These are phyloP conservation scores for Bombylius major DNA, from an alignment of 2,888 invertebrate genomes.

Conservation along the genomic window DNA sequence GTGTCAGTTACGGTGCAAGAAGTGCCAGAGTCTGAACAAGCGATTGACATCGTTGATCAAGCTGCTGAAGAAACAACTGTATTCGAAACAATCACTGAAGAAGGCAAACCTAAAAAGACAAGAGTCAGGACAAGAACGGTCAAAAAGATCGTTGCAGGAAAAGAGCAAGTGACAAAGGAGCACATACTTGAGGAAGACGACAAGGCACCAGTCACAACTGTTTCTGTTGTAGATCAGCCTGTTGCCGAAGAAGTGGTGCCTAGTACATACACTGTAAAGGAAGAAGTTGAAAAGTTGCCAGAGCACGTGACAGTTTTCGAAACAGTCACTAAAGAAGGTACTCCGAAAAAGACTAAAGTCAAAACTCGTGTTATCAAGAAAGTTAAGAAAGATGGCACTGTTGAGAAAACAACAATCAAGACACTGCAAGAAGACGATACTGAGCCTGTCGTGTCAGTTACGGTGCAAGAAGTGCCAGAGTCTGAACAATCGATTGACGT, in stretches of 20 bases:
- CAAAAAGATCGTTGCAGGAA: conserved; percentile 17
- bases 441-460: conserved; percentile 24
- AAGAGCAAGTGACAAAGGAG: conserved; percentile 28
- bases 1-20: conserved; percentile 18
- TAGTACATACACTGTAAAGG: background rate
- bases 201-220: conserved; percentile 24
- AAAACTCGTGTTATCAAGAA: conserved; percentile 29
- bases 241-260: conserved; percentile 18
- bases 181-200: conserved; percentile 25
- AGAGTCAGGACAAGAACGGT: conserved; percentile 17
- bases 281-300: conserved; percentile 16
- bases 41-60: conserved; percentile 13
- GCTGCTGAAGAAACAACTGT: conserved; percentile 19
- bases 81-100: conserved; percentile 20
- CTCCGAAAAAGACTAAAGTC: conserved; percentile 24
- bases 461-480: conserved; percentile 16
- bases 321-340: conserved; percentile 27
- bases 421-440: conserved; percentile 26
- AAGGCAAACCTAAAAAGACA: conserved; percentile 22
- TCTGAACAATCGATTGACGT: conserved; percentile 12
- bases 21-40: conserved; percentile 25
- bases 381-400: conserved; percentile 20
- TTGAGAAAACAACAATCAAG: conserved; percentile 30
- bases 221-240: conserved; percentile 15
- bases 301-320: conserved; percentile 33